Evolutionary conservation across 2,113 vertebrate genomes (phyloP).

Genomic region (Paraplagusia blochii): DNA sequence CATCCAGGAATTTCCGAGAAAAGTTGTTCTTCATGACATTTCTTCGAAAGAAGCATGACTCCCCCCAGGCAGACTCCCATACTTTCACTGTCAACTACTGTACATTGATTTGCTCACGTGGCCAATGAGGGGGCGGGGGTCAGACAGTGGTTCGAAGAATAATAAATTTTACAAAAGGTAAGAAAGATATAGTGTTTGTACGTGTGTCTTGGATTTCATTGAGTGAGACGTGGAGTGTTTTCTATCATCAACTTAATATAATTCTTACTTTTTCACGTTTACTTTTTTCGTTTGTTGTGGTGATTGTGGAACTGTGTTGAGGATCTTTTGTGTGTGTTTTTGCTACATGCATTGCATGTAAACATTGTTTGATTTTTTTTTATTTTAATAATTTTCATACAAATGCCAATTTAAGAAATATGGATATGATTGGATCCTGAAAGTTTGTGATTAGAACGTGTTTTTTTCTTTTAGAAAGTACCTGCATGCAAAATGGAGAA

Average conservation of each 20-base stretch:
- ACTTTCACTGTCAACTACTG: not conserved
- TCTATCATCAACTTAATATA: constrained; percentile 24
- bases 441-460: constrained; percentile 11
- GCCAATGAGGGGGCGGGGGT: constrained; percentile 17
- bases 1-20: constrained; percentile 8
- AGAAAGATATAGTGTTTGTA: constrained; percentile 32
- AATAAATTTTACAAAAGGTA: constrained; percentile 8
- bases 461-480: not conserved
- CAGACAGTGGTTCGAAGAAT: constrained; percentile 6
- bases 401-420: constrained; percentile 6
- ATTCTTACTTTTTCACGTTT: constrained; percentile 24
- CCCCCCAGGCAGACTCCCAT: constrained; percentile 1
- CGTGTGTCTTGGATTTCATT: constrained; percentile 60
- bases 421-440: constrained; percentile 20
- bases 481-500: constrained; percentile 21
- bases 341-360: too few species aligned
- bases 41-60: constrained; percentile 10
- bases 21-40: not conserved
- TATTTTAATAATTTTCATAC: not conserved
- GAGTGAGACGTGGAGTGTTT: constrained; percentile 32
- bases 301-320: constrained; percentile 41
- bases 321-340: constrained; percentile 9
- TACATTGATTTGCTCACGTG: constrained; percentile 7
- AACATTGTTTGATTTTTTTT: too few species aligned
- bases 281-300: constrained; percentile 29